Conservation (phyloP, 2,797 vertebrate genomes). For the Xenops minutus region DNA sequence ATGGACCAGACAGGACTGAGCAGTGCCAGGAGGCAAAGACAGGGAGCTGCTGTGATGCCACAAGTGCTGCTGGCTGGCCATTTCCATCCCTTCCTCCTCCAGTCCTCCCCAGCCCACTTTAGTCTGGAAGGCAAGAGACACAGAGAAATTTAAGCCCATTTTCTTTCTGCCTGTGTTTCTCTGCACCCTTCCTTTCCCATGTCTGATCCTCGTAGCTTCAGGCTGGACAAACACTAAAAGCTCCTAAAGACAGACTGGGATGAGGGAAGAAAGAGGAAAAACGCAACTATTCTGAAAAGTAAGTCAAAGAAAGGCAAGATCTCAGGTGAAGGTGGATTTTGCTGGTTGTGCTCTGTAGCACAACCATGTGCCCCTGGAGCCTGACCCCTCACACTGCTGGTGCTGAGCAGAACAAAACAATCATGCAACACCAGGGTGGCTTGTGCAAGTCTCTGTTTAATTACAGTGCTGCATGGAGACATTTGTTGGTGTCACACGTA, state of each 20-base stretch:
- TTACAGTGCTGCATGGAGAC: constrained; percentile 43
- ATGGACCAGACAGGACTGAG: neutral
- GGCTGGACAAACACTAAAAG: neutral
- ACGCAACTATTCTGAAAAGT: neutral
- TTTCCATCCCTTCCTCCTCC: neutral
- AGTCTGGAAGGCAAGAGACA: neutral
- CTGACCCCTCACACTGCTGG: neutral
- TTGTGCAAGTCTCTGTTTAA: constrained; percentile 58
- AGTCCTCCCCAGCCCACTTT: neutral
- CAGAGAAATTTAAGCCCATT: neutral
- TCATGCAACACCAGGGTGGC: neutral
- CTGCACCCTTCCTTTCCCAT: neutral
- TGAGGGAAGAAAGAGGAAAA: neutral
- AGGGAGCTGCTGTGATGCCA: neutral
- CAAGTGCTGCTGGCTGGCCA: neutral
- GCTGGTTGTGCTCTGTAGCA: accelerated
- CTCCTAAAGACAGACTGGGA: neutral
- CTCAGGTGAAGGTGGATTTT: neutral
- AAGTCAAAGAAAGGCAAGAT: neutral
- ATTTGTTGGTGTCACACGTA: neutral
- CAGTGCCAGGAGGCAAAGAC: neutral
- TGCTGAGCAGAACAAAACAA: neutral
- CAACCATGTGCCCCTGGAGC: neutral
- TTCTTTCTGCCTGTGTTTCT: neutral
- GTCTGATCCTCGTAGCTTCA: neutral